phyloP scores from a whole-genome alignment of 2,797 vertebrate species.

The Morelia viridis region DNA sequence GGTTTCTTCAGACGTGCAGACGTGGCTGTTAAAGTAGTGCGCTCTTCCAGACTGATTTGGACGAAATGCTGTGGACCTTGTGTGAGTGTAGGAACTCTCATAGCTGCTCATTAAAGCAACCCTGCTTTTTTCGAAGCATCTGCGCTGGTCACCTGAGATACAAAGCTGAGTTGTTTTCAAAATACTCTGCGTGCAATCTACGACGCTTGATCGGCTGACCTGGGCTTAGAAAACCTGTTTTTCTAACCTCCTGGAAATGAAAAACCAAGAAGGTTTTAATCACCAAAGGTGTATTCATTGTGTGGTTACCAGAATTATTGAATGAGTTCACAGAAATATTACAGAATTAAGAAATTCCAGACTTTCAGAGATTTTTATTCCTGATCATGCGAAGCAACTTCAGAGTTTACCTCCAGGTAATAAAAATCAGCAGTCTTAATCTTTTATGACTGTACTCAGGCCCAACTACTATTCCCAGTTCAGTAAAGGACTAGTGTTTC shows the following conservation, averaged over 20 bases:
- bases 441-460: not conserved
- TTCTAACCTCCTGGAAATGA: not conserved
- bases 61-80: not conserved
- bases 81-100: not conserved
- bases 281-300: not conserved
- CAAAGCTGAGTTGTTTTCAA: not conserved
- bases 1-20: not conserved
- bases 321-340: not conserved
- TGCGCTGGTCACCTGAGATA: not conserved
- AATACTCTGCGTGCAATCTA: not conserved
- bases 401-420: not conserved
- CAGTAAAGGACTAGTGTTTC: not conserved
- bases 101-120: not conserved
- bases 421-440: not conserved
- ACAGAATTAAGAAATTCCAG: not conserved
- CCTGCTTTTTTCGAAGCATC: not conserved
- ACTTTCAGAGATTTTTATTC: not conserved
- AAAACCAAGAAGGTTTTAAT: not conserved
- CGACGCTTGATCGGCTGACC: not conserved
- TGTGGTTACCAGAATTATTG: not conserved
- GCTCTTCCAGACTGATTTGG: not conserved
- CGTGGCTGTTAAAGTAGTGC: not conserved
- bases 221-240: not conserved
- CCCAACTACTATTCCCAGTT: not conserved
- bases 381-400: not conserved